Conservation (phyloP, 1,140 invertebrate genomes). For the Drosophila watanabei region DNA sequence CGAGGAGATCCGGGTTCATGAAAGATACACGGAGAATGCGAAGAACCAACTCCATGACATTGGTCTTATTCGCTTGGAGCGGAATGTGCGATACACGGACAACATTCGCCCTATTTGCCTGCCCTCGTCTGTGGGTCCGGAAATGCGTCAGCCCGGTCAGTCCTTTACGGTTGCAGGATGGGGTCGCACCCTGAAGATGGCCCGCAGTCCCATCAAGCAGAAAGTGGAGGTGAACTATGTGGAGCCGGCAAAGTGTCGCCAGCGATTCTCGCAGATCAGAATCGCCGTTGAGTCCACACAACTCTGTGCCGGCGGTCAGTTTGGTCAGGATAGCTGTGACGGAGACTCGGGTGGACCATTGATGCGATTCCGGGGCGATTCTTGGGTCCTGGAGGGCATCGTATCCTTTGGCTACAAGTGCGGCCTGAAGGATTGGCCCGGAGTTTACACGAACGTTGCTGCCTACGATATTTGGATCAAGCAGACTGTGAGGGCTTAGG, state of each 20-base stretch:
- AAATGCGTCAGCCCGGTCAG: slow-evolving; percentile 47
- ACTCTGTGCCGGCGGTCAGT: slow-evolving; percentile 88
- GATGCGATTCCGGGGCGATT: slow-evolving; percentile 85
- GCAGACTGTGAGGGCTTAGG: slow-evolving; percentile 63
- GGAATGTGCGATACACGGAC: slow-evolving; percentile 85
- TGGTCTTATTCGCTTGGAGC: slow-evolving; percentile 85
- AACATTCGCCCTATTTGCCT: slow-evolving; percentile 88
- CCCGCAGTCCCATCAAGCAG: slow-evolving; percentile 64
- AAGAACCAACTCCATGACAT: slow-evolving; percentile 86
- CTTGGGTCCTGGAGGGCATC: slow-evolving; percentile 87
- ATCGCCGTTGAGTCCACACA: slow-evolving; percentile 80
- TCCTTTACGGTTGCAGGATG: slow-evolving; percentile 89
- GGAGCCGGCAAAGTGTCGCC: slow-evolving; percentile 53
- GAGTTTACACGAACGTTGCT: slow-evolving; percentile 86
- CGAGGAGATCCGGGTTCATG: slow-evolving; percentile 85
- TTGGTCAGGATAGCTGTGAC: slow-evolving; percentile 88
- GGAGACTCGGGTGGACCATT: slow-evolving; percentile 91
- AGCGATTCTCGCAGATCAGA: slow-evolving; percentile 59
- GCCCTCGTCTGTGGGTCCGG: slow-evolving; percentile 65
- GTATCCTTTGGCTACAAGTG: slow-evolving; percentile 87
- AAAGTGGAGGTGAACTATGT: slow-evolving; percentile 58
- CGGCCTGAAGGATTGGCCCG: slow-evolving; percentile 85
- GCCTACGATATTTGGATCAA: slow-evolving; percentile 86
- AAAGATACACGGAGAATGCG: slow-evolving; percentile 76
- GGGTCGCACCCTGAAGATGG: slow-evolving; percentile 87